Conservation (phyloP, 1,140 invertebrate genomes). For the Neodiprion pinetum region DNA sequence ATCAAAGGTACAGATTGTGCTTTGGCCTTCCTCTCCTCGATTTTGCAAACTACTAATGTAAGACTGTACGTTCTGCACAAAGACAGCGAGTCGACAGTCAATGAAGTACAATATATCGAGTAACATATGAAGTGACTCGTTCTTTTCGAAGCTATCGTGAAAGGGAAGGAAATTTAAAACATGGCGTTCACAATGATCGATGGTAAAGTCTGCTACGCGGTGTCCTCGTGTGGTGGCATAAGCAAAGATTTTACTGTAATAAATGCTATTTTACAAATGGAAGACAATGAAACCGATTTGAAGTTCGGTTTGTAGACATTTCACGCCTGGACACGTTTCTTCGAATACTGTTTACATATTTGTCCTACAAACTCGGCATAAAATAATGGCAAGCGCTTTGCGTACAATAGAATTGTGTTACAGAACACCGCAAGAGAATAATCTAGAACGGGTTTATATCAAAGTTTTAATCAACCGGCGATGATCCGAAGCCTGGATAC, state of each 20-base stretch:
- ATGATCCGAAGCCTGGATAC: slow-evolving; percentile 24
- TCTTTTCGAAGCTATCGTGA: slow-evolving; percentile 21
- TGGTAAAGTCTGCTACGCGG: slow-evolving; percentile 52
- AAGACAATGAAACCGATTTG: slow-evolving; percentile 15
- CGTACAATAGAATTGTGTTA: slow-evolving; percentile 27
- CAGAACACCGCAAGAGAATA: slow-evolving; percentile 37
- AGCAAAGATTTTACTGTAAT: slow-evolving; percentile 48
- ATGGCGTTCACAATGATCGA: slow-evolving; percentile 51
- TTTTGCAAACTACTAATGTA: slow-evolving; percentile 35
- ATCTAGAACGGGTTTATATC: slow-evolving; percentile 41
- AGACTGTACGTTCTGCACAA: slow-evolving; percentile 39
- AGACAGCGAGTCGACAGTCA: slow-evolving; percentile 23
- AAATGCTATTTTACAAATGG: slow-evolving; percentile 14
- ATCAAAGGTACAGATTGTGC: no score
- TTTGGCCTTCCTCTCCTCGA: background rate
- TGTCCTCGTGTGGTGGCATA: slow-evolving; percentile 42
- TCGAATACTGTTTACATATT: slow-evolving; percentile 40
- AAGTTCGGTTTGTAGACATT: slow-evolving; percentile 45
- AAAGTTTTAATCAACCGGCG: slow-evolving; percentile 23
- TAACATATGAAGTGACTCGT: slow-evolving; percentile 26
- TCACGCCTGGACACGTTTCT: slow-evolving; percentile 44
- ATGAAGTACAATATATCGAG: slow-evolving; percentile 31
- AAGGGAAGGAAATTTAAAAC: slow-evolving; percentile 29
- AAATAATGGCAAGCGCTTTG: slow-evolving; percentile 24
- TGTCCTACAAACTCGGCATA: slow-evolving; percentile 36